These are phyloP conservation scores for Pygmarrhopalites habei DNA, from an alignment of 1,140 invertebrate species.

Conservation along the genomic window DNA sequence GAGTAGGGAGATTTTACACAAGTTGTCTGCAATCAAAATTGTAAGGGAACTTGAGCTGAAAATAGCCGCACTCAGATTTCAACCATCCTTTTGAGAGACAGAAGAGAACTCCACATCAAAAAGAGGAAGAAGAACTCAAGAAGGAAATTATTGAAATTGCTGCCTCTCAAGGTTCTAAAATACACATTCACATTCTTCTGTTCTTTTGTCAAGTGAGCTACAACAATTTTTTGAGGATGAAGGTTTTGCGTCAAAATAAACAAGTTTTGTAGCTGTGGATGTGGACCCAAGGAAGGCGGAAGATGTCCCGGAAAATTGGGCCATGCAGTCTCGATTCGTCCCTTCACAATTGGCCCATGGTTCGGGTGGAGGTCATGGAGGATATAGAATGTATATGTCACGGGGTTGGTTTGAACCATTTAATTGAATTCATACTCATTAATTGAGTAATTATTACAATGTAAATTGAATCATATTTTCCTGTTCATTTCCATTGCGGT, in stretches of 20 bases:
- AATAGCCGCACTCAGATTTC: conserved; percentile 1
- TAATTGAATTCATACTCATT: too few relatives aligned
- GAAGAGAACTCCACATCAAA: background rate
- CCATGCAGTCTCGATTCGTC: conserved; percentile 38
- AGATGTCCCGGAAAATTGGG: conserved; percentile 31
- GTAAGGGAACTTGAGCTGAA: conserved; percentile 39
- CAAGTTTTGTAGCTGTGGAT: conserved; percentile 39
- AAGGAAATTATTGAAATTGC: conserved; percentile 33
- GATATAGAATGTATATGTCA: too few relatives aligned
- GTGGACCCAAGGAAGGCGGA: background rate
- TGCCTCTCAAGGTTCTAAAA: conserved; percentile 28
- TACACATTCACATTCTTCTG: too few relatives aligned
- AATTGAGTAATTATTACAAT: too few relatives aligned
- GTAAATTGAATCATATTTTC: too few relatives aligned
- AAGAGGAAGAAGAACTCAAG: conserved; percentile 13
- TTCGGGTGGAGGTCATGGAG: conserved; percentile 27
- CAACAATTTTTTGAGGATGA: too few relatives aligned
- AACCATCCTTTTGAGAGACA: too few relatives aligned
- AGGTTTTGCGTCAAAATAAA: conserved; percentile 39
- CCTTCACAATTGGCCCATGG: conserved; percentile 36
- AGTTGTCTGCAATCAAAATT: conserved; percentile 37
- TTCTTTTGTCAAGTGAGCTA: background rate
- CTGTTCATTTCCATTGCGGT: too few relatives aligned
- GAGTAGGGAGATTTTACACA: conserved; percentile 26
- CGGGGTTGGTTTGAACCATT: too few relatives aligned